A percentile compares a stretch with the other conserved stretches of the same genome.
Evolutionary conservation across 2,797 vertebrate species (phyloP).

Genomic region (Trachurus trachurus): DNA sequence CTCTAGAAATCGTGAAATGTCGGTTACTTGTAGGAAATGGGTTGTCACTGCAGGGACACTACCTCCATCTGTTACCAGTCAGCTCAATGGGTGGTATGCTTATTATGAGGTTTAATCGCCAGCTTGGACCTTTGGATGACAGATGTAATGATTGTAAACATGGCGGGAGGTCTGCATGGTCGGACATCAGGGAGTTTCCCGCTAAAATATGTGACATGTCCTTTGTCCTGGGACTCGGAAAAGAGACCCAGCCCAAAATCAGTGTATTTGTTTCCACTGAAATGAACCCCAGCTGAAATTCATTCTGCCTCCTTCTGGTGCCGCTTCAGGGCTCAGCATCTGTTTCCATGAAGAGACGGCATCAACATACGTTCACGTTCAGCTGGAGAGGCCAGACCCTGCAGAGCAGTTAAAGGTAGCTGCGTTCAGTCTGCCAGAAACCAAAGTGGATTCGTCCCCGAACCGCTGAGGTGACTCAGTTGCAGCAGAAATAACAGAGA

Average conservation of each 20-base stretch:
- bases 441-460: slow-evolving; percentile 2
- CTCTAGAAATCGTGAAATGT: slow-evolving; percentile 19
- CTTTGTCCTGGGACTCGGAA: slow-evolving; percentile 2
- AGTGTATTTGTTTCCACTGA: background rate
- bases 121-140: slow-evolving; percentile 39
- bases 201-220: slow-evolving; percentile 13
- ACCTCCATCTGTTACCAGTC: slow-evolving; percentile 58
- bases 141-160: slow-evolving; percentile 50
- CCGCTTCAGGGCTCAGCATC: background rate
- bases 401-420: slow-evolving; percentile 3
- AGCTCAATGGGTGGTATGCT: slow-evolving; percentile 44
- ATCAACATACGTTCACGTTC: background rate
- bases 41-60: slow-evolving; percentile 23
- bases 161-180: slow-evolving; percentile 37
- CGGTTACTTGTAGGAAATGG: slow-evolving; percentile 30
- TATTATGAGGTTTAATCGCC: slow-evolving; percentile 55
- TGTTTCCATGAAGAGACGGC: slow-evolving; percentile 46
- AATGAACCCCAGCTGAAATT: slow-evolving; percentile 5
- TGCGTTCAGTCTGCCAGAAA: slow-evolving; percentile 12
- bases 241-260: background rate
- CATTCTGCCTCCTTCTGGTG: slow-evolving; percentile 5
- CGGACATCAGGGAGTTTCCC: slow-evolving; percentile 18
- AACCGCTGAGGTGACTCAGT: slow-evolving; percentile 4
- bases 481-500: background rate
- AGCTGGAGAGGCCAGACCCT: slow-evolving; percentile 27